Evolutionary conservation across 2,888 invertebrate species (phyloP).

Genomic region (Cosmia trapezina): DNA sequence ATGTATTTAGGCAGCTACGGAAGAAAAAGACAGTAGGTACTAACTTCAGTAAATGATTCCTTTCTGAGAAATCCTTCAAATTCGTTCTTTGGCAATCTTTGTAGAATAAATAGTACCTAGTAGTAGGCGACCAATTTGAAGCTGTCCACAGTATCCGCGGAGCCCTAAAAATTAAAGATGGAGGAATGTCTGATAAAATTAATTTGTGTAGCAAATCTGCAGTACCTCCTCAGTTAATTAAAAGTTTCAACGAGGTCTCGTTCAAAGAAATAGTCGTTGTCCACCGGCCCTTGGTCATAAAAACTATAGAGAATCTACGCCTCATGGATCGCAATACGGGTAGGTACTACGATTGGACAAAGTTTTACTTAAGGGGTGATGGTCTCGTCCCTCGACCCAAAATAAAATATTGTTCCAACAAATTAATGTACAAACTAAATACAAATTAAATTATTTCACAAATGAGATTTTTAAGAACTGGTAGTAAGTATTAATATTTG

Average conservation of each 20-base stretch:
- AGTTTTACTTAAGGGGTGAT: constrained; percentile 44
- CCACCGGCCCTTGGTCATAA: constrained; percentile 59
- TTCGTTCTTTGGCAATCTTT: background rate
- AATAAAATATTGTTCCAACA: background rate
- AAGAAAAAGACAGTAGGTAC: background rate
- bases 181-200: constrained; percentile 33
- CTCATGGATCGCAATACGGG: constrained; percentile 53
- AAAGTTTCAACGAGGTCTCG: constrained; percentile 71
- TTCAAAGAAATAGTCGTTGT: constrained; percentile 68
- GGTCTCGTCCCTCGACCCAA: background rate
- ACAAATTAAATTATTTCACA: background rate
- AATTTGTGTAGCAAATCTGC: constrained; percentile 57
- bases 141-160: background rate
- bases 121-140: constrained; percentile 12
- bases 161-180: constrained; percentile 29
- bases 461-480: background rate
- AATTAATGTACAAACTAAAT: background rate
- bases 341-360: constrained; percentile 45
- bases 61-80: background rate
- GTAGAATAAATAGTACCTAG: constrained; percentile 2
- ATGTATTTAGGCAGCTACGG: background rate
- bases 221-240: constrained; percentile 69
- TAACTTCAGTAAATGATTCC: background rate
- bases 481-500: background rate
- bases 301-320: constrained; percentile 57